phyloP scores from a whole-genome alignment of 1,140 invertebrate species.

The Sipha flava region DNA sequence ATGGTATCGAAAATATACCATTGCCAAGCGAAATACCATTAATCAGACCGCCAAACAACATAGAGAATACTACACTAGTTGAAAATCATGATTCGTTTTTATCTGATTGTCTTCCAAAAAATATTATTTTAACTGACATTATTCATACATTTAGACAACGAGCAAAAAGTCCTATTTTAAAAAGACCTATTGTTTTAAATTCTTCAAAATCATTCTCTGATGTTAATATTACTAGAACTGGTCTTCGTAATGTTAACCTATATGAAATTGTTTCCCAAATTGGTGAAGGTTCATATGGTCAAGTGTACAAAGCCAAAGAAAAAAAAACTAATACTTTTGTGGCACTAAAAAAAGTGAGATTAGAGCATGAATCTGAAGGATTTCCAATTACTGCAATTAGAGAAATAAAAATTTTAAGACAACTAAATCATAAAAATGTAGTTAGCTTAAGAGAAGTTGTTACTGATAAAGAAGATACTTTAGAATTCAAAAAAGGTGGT shows the following conservation, averaged over 20 bases:
- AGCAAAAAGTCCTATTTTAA: slow-evolving; percentile 21
- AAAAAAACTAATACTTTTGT: slow-evolving; percentile 54
- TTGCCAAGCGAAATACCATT: slow-evolving; percentile 4
- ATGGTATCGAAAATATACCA: slow-evolving; percentile 31
- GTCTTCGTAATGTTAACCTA: slow-evolving; percentile 79
- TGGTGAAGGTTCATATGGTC: slow-evolving; percentile 95
- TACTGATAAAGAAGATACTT: slow-evolving; percentile 93
- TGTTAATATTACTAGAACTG: slow-evolving; percentile 51
- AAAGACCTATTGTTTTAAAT: slow-evolving; percentile 20
- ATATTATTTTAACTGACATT: slow-evolving; percentile 18
- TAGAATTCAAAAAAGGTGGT: slow-evolving; percentile 88
- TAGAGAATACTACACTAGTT: slow-evolving; percentile 6
- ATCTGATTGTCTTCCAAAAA: slow-evolving; percentile 23
- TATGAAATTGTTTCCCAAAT: slow-evolving; percentile 84
- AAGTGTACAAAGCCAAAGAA: slow-evolving; percentile 97
- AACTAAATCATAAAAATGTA: slow-evolving; percentile 96
- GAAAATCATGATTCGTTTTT: slow-evolving; percentile 30
- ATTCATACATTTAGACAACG: slow-evolving; percentile 17
- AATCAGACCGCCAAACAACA: background rate
- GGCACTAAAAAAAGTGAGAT: slow-evolving; percentile 93
- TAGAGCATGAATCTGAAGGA: slow-evolving; percentile 99
- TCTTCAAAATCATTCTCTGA: background rate
- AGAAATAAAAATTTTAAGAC: slow-evolving; percentile 96
- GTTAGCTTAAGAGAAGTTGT: slow-evolving; percentile 97
- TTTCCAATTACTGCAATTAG: slow-evolving; percentile 98